Evolutionary conservation across 1,140 invertebrate species (phyloP), one percentile per base, ranked within the genome.

Genomic region (Sminthurinus signatus): DNA sequence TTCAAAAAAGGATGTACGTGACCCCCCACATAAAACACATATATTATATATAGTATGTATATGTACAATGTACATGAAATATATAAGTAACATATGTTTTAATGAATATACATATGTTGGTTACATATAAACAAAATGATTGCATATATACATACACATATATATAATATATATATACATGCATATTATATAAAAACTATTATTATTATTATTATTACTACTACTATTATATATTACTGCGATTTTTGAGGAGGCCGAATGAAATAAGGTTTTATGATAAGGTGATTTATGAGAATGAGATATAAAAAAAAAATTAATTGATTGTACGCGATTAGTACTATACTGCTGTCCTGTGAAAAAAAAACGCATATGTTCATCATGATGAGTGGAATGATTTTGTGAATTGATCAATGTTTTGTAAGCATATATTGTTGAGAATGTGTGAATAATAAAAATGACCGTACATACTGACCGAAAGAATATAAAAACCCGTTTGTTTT

Each of bases 391-490:
- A 28, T 27, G 31, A 39, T 36, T 39, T 27, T 43, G 44, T 31
- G 44, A 32, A 50, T 60, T 60, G 58, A 50, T 60, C 58, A 39
- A 28, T 60, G 58, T 60, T 60, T 60, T 60, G 58, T 60, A 51
- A 60, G 46, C 58, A 60, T 60, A 60, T 42, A n/a, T 51, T 60
- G 46, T 25, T 60, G 44, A 60, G 58, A 60, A 60, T 60, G 58
- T 50, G 58, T 60, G 58, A 60, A 60, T 60, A 60, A 60, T 60
- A n/a, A n/a, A n/a, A n/a, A n/a, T n/a, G 44, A 60, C 29, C 44
- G 58, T 50, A 60, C 17, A 50, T 60, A 42, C 39, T 42, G 39
- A 42, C n/a, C n/a, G 39, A 42, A 12, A 12, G 39, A 42, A 42
- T 10, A 12, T 42, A 42, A n/a, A 10, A n/a, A 42, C 39, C 10